Evolutionary conservation across 2,888 invertebrate species (phyloP).

Genomic region (Loripinus fragilis): DNA sequence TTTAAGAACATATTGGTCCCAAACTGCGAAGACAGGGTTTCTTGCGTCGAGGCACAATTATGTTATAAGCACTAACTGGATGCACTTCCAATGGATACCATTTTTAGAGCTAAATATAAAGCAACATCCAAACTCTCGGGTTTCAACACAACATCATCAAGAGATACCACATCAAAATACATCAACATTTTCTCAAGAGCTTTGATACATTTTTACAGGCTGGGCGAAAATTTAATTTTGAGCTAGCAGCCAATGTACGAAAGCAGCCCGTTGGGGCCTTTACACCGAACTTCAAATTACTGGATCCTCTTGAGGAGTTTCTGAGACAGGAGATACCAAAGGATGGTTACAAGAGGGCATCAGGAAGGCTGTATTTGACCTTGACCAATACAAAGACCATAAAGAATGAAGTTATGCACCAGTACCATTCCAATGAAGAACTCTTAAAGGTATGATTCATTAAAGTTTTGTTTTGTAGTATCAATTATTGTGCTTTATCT

Average conservation of each 20-base stretch:
- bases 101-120: too few relatives aligned
- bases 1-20: too few relatives aligned
- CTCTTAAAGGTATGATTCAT: constrained; percentile 97
- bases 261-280: constrained; percentile 94
- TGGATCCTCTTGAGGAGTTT: constrained; percentile 92
- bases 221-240: constrained; percentile 94
- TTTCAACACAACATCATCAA: too few relatives aligned
- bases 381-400: constrained; percentile 95
- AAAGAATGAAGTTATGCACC: constrained; percentile 96
- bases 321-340: constrained; percentile 87
- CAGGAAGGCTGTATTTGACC: constrained; percentile 95
- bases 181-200: too few relatives aligned
- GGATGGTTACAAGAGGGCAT: constrained; percentile 94
- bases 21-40: too few relatives aligned
- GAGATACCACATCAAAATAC: too few relatives aligned
- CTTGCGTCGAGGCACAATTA: too few relatives aligned
- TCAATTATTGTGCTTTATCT: too few relatives aligned
- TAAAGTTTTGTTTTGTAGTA: not conserved
- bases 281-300: constrained; percentile 97
- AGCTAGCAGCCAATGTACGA: constrained; percentile 94
- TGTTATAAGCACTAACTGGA: too few relatives aligned
- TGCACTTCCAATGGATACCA: too few relatives aligned
- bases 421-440: constrained; percentile 96
- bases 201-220: constrained; percentile 87
- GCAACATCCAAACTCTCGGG: too few relatives aligned